These are phyloP conservation scores for Gila robusta DNA, from an alignment of 2,797 vertebrate genomes.

Conservation along the genomic window DNA sequence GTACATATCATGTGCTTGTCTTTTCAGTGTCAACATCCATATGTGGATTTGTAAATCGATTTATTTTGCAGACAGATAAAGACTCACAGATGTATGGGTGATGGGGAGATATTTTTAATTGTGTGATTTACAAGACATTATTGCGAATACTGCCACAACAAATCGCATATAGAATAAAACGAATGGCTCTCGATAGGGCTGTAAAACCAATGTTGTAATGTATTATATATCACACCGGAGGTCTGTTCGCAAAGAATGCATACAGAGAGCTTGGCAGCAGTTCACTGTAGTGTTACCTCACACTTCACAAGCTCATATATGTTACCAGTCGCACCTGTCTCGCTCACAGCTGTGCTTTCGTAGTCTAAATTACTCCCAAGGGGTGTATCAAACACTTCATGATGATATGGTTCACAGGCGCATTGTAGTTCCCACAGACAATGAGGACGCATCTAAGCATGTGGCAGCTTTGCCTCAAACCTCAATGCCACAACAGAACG, in stretches of 20 bases:
- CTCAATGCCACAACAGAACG: background rate
- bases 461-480: background rate
- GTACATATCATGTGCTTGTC: background rate
- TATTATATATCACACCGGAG: conserved; percentile 21
- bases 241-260: conserved; percentile 15
- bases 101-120: background rate
- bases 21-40: background rate
- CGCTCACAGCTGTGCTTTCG: conserved; percentile 44
- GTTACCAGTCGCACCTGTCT: conserved; percentile 49
- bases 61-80: conserved; percentile 14
- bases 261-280: conserved; percentile 26
- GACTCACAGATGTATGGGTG: background rate
- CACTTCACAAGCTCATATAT: conserved; percentile 36
- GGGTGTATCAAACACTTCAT: conserved; percentile 47
- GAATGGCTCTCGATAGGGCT: conserved; percentile 13
- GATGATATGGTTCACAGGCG: conserved; percentile 17
- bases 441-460: conserved; percentile 25
- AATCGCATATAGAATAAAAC: background rate
- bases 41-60: background rate
- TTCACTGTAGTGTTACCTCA: conserved; percentile 31
- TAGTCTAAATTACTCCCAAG: conserved; percentile 38
- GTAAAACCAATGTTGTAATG: conserved; percentile 7
- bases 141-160: conserved; percentile 18
- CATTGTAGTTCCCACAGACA: conserved; percentile 31
- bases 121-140: conserved; percentile 9